These are phyloP conservation scores for Brachyptera putata DNA, from an alignment of 2,888 invertebrate species.

Conservation along the genomic window DNA sequence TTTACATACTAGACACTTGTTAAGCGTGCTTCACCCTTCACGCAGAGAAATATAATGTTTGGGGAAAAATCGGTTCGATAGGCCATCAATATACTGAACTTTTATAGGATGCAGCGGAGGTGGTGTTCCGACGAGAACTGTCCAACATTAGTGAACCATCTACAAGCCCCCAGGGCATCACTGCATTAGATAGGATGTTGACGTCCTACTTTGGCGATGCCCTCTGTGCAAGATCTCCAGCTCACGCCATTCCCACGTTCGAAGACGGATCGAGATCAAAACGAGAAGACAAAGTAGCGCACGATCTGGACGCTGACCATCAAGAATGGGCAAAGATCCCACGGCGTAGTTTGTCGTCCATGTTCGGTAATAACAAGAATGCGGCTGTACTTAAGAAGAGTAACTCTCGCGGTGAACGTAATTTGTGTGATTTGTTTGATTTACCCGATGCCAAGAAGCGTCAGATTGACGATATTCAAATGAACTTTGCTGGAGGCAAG, in stretches of 20 bases:
- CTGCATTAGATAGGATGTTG: background rate
- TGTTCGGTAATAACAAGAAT: too few species aligned
- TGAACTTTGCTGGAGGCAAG: slow-evolving; percentile 26
- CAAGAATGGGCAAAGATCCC: background rate
- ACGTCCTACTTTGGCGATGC: slow-evolving; percentile 22
- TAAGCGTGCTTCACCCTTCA: too few species aligned
- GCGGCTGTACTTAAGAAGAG: too few species aligned
- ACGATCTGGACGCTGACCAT: background rate
- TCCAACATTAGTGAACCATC: background rate
- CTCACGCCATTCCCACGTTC: background rate
- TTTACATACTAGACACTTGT: too few species aligned
- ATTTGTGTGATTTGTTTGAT: background rate
- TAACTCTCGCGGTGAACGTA: too few species aligned
- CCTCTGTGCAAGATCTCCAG: slow-evolving; percentile 9
- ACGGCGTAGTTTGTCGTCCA: background rate
- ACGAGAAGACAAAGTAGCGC: background rate
- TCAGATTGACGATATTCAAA: background rate
- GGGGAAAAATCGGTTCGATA: too few species aligned
- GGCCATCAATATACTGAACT: too few species aligned
- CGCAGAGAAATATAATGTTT: too few species aligned
- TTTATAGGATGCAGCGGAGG: slow-evolving; percentile 24
- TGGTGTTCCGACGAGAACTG: slow-evolving; percentile 17
- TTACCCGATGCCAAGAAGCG: background rate
- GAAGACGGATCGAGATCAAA: background rate
- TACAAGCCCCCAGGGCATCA: background rate